Conservation (phyloP, 2,888 invertebrate species). For the Epicampocera succincta region DNA sequence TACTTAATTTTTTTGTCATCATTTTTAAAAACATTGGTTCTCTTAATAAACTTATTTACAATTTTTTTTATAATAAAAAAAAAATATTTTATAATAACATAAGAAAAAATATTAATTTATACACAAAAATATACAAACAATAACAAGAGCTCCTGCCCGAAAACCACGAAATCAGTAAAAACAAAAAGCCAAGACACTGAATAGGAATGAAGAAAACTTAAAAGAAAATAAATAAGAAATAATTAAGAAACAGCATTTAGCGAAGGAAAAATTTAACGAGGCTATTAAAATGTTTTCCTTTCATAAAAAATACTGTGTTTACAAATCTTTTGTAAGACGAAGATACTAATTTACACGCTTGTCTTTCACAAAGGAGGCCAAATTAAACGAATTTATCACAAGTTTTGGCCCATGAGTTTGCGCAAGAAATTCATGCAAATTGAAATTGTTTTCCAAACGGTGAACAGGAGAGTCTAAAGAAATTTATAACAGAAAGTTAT, state of each 20-base stretch:
- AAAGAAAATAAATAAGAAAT: slow-evolving; percentile 41
- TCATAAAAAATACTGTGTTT: background rate
- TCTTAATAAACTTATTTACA: slow-evolving; percentile 69
- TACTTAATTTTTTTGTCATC: slow-evolving; percentile 62
- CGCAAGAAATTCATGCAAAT: slow-evolving; percentile 17
- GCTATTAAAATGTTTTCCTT: background rate
- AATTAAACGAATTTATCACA: slow-evolving; percentile 58
- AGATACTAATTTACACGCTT: slow-evolving; percentile 18
- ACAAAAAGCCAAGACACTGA: slow-evolving; percentile 23
- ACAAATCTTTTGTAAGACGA: background rate
- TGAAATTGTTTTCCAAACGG: background rate
- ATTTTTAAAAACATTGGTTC: slow-evolving; percentile 65
- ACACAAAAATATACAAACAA: slow-evolving; percentile 68
- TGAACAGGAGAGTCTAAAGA: slow-evolving; percentile 43
- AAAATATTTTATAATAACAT: slow-evolving; percentile 65
- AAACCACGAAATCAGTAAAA: background rate
- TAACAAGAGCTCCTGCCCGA: slow-evolving; percentile 22
- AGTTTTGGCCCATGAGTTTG: slow-evolving; percentile 19
- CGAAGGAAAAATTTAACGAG: slow-evolving; percentile 19
- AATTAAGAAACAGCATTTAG: background rate
- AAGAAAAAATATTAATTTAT: slow-evolving; percentile 64
- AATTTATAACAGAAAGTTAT: slow-evolving; percentile 58
- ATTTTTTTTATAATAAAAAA: slow-evolving; percentile 52
- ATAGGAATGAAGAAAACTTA: background rate
- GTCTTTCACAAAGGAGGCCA: slow-evolving; percentile 31